Evolutionary conservation across 37 sponge, comb jelly and placozoan genomes (phyloP).

Genomic region (Geodia barretti): DNA sequence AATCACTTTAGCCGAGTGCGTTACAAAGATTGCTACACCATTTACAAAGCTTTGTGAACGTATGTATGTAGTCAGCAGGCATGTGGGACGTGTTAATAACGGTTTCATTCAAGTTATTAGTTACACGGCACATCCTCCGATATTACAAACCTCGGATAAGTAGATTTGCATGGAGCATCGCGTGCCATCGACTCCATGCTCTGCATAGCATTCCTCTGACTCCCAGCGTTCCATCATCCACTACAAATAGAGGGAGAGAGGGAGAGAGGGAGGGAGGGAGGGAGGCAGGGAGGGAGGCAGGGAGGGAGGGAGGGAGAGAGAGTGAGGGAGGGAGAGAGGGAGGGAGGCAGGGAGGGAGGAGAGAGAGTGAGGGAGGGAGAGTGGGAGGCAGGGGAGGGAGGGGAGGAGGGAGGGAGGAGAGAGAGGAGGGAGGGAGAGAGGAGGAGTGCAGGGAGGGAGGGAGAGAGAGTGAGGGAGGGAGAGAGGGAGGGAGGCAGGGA

Average conservation of each 20-base stretch:
- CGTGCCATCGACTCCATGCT: constrained; percentile 57
- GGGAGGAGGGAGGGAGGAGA: background rate
- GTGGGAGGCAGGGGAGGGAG: background rate
- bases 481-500: background rate
- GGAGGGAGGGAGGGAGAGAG: background rate
- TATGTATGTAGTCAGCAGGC: too few species aligned
- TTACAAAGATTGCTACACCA: too few species aligned
- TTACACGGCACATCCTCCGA: too few species aligned
- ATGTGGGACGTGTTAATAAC: too few species aligned
- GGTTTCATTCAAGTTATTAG: too few species aligned
- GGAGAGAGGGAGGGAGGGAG: constrained; percentile 1
- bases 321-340: background rate
- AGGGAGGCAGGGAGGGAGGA: background rate
- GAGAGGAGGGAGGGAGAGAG: background rate
- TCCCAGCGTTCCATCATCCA: constrained; percentile 68
- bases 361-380: background rate
- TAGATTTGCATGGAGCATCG: constrained; percentile 56
- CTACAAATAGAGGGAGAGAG: constrained; percentile 10
- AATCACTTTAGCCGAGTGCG: too few species aligned
- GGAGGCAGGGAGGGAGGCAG: background rate
- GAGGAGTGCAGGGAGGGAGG: too few species aligned
- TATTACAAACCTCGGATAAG: constrained; percentile 42
- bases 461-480: too few species aligned
- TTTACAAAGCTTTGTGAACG: too few species aligned
- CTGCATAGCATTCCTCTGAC: constrained; percentile 54